Evolutionary conservation across 2,888 invertebrate species (phyloP).

Genomic region (Julus scandinavius): DNA sequence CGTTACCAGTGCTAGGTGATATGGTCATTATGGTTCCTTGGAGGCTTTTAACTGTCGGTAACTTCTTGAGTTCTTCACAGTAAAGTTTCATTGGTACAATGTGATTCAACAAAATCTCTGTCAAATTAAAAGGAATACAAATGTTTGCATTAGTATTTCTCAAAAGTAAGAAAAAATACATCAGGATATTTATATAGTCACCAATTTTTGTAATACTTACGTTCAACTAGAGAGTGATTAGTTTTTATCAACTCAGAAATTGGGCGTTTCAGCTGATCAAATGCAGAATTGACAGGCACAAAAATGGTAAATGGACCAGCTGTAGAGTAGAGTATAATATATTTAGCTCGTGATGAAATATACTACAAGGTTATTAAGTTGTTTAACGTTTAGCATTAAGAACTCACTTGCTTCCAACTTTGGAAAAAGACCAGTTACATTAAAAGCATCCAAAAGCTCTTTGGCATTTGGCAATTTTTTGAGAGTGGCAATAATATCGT

Average conservation of each 20-base stretch:
- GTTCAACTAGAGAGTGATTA: slow-evolving; percentile 47
- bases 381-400: too few relatives aligned
- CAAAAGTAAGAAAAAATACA: too few relatives aligned
- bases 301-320: slow-evolving; percentile 53
- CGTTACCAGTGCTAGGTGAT: slow-evolving; percentile 45
- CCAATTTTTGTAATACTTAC: not conserved
- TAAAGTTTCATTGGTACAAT: slow-evolving; percentile 48
- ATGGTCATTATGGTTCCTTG: slow-evolving; percentile 39
- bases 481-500: slow-evolving; percentile 50
- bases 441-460: slow-evolving; percentile 50
- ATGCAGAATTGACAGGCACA: slow-evolving; percentile 56
- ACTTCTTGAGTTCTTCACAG: slow-evolving; percentile 53
- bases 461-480: slow-evolving; percentile 55
- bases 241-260: slow-evolving; percentile 49
- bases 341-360: not conserved
- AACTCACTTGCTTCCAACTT: slow-evolving; percentile 37
- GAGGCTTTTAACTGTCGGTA: slow-evolving; percentile 4
- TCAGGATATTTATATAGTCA: not conserved
- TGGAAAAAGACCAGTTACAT: slow-evolving; percentile 51
- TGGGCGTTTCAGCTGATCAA: slow-evolving; percentile 50
- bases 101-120: slow-evolving; percentile 53
- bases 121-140: not conserved
- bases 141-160: not conserved
- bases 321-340: not conserved
- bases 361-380: too few relatives aligned